Evolutionary conservation across 2,113 vertebrate species (phyloP).

Genomic region (Thalassarche chlororhynchos): DNA sequence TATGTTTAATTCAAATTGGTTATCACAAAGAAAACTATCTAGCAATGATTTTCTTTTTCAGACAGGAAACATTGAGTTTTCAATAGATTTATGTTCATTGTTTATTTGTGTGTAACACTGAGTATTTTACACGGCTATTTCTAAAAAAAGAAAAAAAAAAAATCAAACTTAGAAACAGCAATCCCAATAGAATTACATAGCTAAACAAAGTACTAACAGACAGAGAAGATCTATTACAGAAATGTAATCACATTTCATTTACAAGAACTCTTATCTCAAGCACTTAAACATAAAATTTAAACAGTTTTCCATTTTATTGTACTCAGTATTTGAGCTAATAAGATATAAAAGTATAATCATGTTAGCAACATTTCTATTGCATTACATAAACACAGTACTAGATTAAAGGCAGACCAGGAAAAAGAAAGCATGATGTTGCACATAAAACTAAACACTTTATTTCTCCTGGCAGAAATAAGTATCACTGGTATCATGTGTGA

Average conservation of each 20-base stretch:
- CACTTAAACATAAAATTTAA: slow-evolving; percentile 67
- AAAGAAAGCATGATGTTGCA: background rate
- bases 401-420: slow-evolving; percentile 42
- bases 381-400: slow-evolving; percentile 31
- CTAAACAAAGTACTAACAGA: slow-evolving; percentile 55
- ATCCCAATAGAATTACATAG: slow-evolving; percentile 57
- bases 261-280: slow-evolving; percentile 68
- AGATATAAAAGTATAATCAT: slow-evolving; percentile 62
- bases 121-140: background rate
- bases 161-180: background rate
- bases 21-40: slow-evolving; percentile 63
- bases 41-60: background rate
- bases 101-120: slow-evolving; percentile 21
- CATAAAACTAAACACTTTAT: background rate
- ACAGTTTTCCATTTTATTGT: slow-evolving; percentile 68
- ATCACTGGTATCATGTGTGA: background rate
- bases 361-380: slow-evolving; percentile 63
- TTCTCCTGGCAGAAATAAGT: background rate
- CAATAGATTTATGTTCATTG: slow-evolving; percentile 15
- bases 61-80: slow-evolving; percentile 22
- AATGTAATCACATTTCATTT: slow-evolving; percentile 73
- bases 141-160: background rate
- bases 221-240: slow-evolving; percentile 56
- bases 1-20: slow-evolving; percentile 73
- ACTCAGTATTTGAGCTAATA: slow-evolving; percentile 65